These are phyloP conservation scores for Drosophila histrio DNA, from an alignment of 2,888 invertebrate genomes.

Conservation along the genomic window DNA sequence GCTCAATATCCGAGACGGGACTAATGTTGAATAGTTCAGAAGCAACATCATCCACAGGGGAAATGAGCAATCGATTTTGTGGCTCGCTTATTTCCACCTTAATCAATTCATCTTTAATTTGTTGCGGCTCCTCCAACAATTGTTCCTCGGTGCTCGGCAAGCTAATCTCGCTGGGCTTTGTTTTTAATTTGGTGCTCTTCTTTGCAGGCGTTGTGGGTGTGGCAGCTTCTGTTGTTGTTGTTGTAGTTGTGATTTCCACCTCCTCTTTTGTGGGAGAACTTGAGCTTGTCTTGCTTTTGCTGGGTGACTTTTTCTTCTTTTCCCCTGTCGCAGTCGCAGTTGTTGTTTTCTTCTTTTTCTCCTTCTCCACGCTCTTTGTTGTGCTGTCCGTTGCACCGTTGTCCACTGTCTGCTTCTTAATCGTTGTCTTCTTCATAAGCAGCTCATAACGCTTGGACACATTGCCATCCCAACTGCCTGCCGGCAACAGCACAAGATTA, in stretches of 20 bases:
- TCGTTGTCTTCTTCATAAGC: slow-evolving; percentile 53
- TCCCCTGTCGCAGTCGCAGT: slow-evolving; percentile 39
- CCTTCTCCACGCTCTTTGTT: slow-evolving; percentile 17
- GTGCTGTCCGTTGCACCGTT: slow-evolving; percentile 7
- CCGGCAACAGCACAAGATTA: slow-evolving; percentile 77
- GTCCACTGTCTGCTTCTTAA: slow-evolving; percentile 21
- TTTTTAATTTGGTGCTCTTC: slow-evolving; percentile 35
- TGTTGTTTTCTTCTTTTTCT: slow-evolving; percentile 52
- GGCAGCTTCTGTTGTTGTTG: slow-evolving; percentile 3
- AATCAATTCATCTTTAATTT: slow-evolving; percentile 36
- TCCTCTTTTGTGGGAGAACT: slow-evolving; percentile 9
- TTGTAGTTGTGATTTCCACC: too few species aligned
- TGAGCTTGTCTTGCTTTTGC: slow-evolving; percentile 52
- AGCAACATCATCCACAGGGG: slow-evolving; percentile 52
- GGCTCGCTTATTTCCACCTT: slow-evolving; percentile 47
- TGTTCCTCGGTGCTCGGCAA: background rate
- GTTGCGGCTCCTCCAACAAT: slow-evolving; percentile 11
- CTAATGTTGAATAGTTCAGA: slow-evolving; percentile 78
- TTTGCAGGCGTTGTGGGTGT: slow-evolving; percentile 40
- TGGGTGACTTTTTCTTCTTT: slow-evolving; percentile 65
- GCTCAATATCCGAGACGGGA: slow-evolving; percentile 81
- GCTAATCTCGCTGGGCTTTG: slow-evolving; percentile 22
- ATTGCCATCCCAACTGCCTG: slow-evolving; percentile 80
- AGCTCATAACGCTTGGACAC: slow-evolving; percentile 77
- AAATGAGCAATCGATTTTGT: slow-evolving; percentile 48